Base-by-base conservation (phyloP, 2,888 invertebrate genomes). In the Dolichopus griseipennis region DNA sequence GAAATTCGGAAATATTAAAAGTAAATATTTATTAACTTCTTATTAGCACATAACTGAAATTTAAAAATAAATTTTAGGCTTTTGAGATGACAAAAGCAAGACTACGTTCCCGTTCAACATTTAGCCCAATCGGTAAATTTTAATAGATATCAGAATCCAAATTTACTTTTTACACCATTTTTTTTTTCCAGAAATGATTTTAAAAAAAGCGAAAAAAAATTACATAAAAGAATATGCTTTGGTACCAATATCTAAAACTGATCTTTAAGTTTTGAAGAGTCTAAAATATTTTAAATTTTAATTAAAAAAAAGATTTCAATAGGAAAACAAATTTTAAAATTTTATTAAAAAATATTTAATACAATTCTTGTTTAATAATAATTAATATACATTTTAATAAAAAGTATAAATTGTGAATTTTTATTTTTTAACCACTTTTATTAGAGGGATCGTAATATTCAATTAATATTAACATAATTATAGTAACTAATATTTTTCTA, bases 151-250 rank as follows among this genome's bases (percentile, higher is more conserved):
- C 37, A 37, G 2, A 37, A 37, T 10, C 8, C 12, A 37, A 7
- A 37, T 5, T 37, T 9, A 37, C 4, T 4, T 52, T 1, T 34
- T 34, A 18, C n/a, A n/a, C n/a, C n/a, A n/a, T n/a, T n/a, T n/a
- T n/a, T 18, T 12, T 52, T 18, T 52, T 52, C 18, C 6, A 20
- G 64, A 64, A 64, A 20, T 34, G 33, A 64, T 64, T 37, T n/a
- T 64, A 15, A 33, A 64, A 37, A 64, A 64, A 64, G 64, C 64
- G 5, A 64, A 34, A n/a, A 33, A 34, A 6, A 64, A 37, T 64
- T 64, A 64, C 37, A 37, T 6, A 8, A 64, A 64, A 64, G 64
- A 64, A 64, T 64, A 34, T 34, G 33, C 64, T 9, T 64, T 64
- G n/a, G 33, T 64, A n/a, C 34, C 34, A 20, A 64, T 9, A n/a